Evolutionary conservation across 2,797 vertebrate species (phyloP).

Genomic region (Falco peregrinus): DNA sequence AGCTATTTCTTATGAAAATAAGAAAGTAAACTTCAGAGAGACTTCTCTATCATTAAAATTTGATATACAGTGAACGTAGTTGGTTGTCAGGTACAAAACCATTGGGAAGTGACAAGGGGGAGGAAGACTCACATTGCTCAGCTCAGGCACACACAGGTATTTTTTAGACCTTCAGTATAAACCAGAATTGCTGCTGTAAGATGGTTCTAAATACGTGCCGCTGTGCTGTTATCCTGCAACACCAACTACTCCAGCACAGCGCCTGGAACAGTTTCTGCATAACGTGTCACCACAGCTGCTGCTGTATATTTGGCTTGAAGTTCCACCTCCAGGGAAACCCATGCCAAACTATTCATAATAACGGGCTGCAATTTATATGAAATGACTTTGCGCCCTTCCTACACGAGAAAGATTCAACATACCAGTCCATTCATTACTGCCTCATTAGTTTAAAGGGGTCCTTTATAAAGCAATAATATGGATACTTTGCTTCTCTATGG

Average conservation of each 20-base stretch:
- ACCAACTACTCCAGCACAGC: background rate
- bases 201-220: background rate
- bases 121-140: background rate
- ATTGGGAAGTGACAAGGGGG: background rate
- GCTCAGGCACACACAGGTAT: background rate
- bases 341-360: constrained; percentile 39
- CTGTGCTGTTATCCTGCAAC: background rate
- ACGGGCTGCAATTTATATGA: constrained; percentile 20
- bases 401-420: background rate
- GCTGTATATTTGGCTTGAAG: constrained; percentile 1
- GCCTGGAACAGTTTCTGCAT: constrained; percentile 1
- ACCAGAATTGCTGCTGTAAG: background rate
- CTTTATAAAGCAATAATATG: constrained; percentile 32
- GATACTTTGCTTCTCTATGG: background rate
- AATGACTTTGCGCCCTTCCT: constrained; percentile 25
- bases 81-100: background rate
- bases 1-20: background rate
- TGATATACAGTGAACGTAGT: background rate
- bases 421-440: constrained; percentile 21
- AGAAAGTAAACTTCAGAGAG: background rate
- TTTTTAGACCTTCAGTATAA: background rate
- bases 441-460: constrained; percentile 27
- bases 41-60: background rate
- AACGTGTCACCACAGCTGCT: constrained; percentile 26
- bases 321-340: constrained; percentile 40